Evolutionary conservation across 2,113 vertebrate genomes (phyloP).

Genomic region (Malurus melanocephalus): DNA sequence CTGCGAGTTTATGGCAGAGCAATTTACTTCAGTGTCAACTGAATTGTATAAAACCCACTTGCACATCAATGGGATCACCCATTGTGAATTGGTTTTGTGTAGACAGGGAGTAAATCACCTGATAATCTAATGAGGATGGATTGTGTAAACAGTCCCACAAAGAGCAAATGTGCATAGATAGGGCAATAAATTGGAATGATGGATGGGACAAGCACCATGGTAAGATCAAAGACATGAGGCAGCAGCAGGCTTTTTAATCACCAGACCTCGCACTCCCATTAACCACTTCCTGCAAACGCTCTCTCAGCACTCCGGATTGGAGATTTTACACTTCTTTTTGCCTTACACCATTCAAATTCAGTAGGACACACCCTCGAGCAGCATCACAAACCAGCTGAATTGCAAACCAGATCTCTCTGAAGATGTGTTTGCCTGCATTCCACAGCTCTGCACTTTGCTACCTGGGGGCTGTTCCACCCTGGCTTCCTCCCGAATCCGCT

Average conservation of each 20-base stretch:
- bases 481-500: neutral
- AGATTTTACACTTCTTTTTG: neutral
- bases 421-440: neutral
- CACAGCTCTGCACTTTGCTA: neutral
- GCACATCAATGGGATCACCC: conserved; percentile 27
- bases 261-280: neutral
- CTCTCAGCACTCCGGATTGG: neutral
- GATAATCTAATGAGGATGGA: conserved; percentile 44
- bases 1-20: neutral
- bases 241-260: conserved; percentile 11
- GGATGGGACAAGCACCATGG: neutral
- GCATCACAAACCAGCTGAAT: neutral
- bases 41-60: neutral
- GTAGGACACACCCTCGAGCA: neutral
- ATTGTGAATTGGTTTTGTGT: neutral
- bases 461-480: neutral
- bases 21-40: neutral
- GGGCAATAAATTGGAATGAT: conserved; percentile 32
- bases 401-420: neutral
- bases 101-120: conserved; percentile 21
- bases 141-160: neutral
- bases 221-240: conserved; percentile 16
- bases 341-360: neutral
- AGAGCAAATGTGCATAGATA: conserved; percentile 36
- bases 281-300: neutral